A percentile compares a stretch with the other conserved stretches of the same genome.
phyloP scores from a whole-genome alignment of 2,113 vertebrate genomes.

The Petroica traversi region DNA sequence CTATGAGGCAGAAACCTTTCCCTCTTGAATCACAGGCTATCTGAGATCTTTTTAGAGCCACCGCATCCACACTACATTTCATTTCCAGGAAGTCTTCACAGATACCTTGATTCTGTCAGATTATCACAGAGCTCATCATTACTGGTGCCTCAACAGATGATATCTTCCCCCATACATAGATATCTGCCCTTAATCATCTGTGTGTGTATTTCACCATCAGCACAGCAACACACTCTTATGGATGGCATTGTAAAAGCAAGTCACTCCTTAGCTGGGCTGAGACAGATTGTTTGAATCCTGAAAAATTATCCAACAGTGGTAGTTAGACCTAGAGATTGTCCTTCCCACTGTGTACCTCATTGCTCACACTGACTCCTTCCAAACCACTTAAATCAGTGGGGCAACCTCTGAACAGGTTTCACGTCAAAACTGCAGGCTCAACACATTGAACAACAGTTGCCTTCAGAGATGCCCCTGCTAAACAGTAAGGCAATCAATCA shows the following conservation, averaged over 20 bases:
- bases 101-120: conserved; percentile 6
- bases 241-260: not conserved
- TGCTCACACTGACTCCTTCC: not conserved
- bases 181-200: conserved; percentile 1
- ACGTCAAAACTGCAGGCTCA: not conserved
- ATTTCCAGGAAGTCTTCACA: not conserved
- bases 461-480: not conserved
- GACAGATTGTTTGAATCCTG: not conserved
- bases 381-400: not conserved
- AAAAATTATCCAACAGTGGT: not conserved
- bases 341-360: not conserved
- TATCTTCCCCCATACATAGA: not conserved
- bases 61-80: not conserved
- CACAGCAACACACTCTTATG: not conserved
- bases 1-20: not conserved
- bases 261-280: not conserved
- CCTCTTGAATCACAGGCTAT: not conserved
- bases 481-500: not conserved
- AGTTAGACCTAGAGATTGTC: not conserved
- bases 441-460: fast-evolving
- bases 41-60: not conserved
- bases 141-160: conserved; percentile 21
- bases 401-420: not conserved
- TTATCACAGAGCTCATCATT: conserved; percentile 50
- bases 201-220: conserved; percentile 2